These are phyloP conservation scores for Catharus ustulatus DNA, from an alignment of 2,797 vertebrate species.

Conservation along the genomic window DNA sequence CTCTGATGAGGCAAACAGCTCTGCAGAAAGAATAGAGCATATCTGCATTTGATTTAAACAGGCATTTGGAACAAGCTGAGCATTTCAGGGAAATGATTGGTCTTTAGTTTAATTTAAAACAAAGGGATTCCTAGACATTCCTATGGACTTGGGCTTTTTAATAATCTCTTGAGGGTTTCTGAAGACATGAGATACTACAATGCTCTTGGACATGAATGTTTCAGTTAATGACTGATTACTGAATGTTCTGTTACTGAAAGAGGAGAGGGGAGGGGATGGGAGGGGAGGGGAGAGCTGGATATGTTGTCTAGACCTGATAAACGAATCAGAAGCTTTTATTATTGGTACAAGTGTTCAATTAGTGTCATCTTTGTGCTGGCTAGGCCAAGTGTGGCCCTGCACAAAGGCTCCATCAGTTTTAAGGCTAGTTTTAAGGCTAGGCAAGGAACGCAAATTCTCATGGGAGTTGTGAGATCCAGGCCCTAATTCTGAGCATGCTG, in stretches of 20 bases:
- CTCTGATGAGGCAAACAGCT: not conserved
- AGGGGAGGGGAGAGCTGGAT: not conserved
- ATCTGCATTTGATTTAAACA: conserved; percentile 43
- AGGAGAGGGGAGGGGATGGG: too few species aligned
- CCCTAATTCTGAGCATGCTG: not conserved
- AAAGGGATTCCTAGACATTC: conserved; percentile 10
- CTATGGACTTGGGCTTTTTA: not conserved
- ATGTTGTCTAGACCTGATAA: not conserved
- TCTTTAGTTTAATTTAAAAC: conserved; percentile 16
- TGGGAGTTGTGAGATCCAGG: not conserved
- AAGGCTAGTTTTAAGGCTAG: not conserved
- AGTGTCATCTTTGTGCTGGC: not conserved
- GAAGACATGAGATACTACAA: not conserved
- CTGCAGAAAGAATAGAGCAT: not conserved
- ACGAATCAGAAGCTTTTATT: not conserved
- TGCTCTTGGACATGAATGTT: not conserved
- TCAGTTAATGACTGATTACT: not conserved
- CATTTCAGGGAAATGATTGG: not conserved
- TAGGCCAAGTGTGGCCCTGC: not conserved
- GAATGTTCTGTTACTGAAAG: not conserved
- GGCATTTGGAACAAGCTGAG: not conserved
- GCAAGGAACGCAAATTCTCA: not conserved
- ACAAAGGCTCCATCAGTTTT: not conserved
- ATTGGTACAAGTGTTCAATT: not conserved
- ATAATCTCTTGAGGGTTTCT: not conserved